Conservation (phyloP, 2,797 vertebrate species). For the Typhlichthys subterraneus region DNA sequence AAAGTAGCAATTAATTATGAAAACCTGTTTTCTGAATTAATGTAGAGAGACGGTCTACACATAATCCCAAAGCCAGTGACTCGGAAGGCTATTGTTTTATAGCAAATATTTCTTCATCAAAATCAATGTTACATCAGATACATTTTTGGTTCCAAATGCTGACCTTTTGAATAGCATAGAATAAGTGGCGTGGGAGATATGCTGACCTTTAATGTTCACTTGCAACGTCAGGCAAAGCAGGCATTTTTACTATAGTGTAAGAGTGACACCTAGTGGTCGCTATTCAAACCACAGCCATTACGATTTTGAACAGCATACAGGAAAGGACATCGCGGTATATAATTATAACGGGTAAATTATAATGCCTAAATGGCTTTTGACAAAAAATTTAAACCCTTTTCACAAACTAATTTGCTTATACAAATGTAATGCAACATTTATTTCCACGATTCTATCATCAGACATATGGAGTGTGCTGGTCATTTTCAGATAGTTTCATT, state of each 20-base stretch:
- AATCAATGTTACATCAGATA: conserved; percentile 60
- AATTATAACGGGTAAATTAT: no score
- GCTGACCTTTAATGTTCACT: conserved; percentile 59
- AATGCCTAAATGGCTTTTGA: no score
- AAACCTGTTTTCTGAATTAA: no score
- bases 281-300: neutral
- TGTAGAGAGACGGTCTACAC: no score
- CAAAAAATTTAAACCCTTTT: no score
- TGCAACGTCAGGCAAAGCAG: conserved; percentile 39
- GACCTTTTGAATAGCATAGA: conserved; percentile 62
- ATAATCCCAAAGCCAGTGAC: conserved; percentile 37
- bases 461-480: no score
- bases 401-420: no score
- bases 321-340: neutral
- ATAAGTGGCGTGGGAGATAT: conserved; percentile 41
- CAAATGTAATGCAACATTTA: no score
- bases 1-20: no score
- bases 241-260: conserved; percentile 38
- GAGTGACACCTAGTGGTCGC: conserved; percentile 66
- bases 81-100: conserved; percentile 5
- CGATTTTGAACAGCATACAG: neutral
- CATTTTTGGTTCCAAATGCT: conserved; percentile 54
- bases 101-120: conserved; percentile 37
- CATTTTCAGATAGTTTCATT: no score
- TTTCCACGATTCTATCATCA: no score